Conservation (phyloP, 2,113 vertebrate species). For the Callithrix jacchus region DNA sequence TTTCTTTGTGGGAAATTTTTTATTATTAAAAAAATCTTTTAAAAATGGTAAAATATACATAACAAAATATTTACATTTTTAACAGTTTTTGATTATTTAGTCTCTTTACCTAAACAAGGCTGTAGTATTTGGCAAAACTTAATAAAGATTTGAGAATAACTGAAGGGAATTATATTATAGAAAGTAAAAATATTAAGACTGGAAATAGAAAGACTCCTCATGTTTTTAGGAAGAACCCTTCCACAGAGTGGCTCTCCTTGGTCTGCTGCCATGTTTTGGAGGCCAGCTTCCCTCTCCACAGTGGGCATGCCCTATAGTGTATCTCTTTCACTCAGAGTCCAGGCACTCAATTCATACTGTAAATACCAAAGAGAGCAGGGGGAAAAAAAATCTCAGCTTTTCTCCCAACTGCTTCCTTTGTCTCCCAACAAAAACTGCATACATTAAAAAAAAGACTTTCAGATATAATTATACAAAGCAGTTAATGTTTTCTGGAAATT, state of each 20-base stretch:
- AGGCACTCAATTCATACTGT: too few species aligned
- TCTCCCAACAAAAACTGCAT: background rate
- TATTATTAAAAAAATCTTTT: background rate
- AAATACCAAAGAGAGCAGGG: background rate
- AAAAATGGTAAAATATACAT: background rate
- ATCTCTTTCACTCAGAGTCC: background rate
- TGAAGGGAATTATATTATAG: background rate
- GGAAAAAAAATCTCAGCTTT: background rate
- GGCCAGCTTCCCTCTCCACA: background rate
- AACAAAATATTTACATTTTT: background rate
- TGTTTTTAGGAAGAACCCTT: background rate
- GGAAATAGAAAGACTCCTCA: background rate
- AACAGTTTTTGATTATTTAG: background rate
- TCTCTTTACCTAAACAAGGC: background rate
- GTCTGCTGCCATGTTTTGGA: background rate
- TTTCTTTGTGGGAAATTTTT: background rate
- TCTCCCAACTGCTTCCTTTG: background rate
- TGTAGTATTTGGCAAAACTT: background rate
- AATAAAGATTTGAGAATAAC: constrained; percentile 15
- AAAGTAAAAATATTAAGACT: constrained; percentile 21
- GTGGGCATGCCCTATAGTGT: background rate
- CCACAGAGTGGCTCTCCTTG: background rate
- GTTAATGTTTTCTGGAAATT: background rate
- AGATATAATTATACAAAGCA: background rate
- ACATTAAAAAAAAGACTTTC: background rate